A percentile compares a stretch with the other conserved stretches of the same genome.
phyloP scores from a whole-genome alignment of 2,113 vertebrate species.

The Cyrtonyx montezumae region DNA sequence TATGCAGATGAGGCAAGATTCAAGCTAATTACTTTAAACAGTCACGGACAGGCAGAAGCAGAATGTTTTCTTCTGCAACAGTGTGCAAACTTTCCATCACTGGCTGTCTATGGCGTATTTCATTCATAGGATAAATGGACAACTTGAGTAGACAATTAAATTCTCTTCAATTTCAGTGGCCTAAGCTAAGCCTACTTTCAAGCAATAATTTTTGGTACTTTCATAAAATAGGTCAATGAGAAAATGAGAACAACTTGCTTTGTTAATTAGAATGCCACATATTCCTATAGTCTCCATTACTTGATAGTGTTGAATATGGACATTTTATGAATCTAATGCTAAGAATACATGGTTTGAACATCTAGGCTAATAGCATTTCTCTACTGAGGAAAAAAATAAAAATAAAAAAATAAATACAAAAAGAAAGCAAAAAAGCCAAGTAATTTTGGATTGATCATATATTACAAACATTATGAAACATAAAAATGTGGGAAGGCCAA shows the following conservation, averaged over 20 bases:
- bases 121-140: neutral
- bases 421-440: neutral
- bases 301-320: neutral
- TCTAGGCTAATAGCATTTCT: neutral
- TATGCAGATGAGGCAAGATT: neutral
- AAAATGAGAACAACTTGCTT: neutral
- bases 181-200: neutral
- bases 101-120: neutral
- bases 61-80: neutral
- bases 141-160: neutral
- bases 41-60: neutral
- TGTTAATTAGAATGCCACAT: neutral
- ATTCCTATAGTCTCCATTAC: neutral
- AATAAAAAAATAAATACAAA: no score
- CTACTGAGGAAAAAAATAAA: neutral
- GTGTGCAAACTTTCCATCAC: neutral
- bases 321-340: slow-evolving; percentile 1
- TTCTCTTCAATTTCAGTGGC: neutral
- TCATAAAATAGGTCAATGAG: slow-evolving; percentile 16
- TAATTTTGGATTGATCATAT: neutral
- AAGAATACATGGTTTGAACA: neutral
- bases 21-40: neutral
- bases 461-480: neutral
- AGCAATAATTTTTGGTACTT: neutral
- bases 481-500: neutral